Percentiles rank a stretch among this genome's conserved stretches.
These are phyloP conservation scores for Himantopus leucocephalus DNA, from an alignment of 2,113 vertebrate genomes.

Conservation along the genomic window DNA sequence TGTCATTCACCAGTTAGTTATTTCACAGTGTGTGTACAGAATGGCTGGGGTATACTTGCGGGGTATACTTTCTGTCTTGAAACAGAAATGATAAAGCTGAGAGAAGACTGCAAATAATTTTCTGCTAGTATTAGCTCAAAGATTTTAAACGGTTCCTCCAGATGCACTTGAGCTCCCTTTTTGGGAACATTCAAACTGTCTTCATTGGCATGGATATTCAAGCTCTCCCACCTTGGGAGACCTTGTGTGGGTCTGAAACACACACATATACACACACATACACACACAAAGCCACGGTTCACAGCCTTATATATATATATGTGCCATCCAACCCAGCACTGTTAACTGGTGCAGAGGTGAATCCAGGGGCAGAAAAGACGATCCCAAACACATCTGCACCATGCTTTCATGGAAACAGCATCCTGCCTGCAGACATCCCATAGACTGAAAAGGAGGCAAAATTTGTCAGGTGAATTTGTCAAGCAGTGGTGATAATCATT, in stretches of 20 bases:
- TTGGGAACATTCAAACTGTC: neutral
- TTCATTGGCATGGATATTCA: neutral
- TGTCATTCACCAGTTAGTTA: neutral
- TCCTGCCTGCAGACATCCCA: neutral
- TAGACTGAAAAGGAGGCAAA: neutral
- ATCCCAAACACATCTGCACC: fast-evolving
- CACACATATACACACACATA: fast-evolving
- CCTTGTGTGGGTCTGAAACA: neutral
- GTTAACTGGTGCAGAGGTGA: neutral
- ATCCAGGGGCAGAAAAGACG: neutral
- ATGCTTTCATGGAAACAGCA: neutral
- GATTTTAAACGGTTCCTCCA: neutral
- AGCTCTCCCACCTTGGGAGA: neutral
- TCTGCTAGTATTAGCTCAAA: neutral
- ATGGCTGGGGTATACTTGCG: neutral
- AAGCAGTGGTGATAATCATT: conserved; percentile 52
- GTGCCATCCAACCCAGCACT: neutral
- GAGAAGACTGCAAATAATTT: neutral
- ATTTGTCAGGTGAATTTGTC: conserved; percentile 54
- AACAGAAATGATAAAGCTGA: neutral
- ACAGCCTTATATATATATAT: fast-evolving
- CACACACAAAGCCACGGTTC: neutral
- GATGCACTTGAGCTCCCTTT: neutral
- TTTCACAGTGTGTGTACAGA: neutral
- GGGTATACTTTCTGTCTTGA: no score